Conservation (phyloP, 1,140 invertebrate species). For the Tetraneura akinire region DNA sequence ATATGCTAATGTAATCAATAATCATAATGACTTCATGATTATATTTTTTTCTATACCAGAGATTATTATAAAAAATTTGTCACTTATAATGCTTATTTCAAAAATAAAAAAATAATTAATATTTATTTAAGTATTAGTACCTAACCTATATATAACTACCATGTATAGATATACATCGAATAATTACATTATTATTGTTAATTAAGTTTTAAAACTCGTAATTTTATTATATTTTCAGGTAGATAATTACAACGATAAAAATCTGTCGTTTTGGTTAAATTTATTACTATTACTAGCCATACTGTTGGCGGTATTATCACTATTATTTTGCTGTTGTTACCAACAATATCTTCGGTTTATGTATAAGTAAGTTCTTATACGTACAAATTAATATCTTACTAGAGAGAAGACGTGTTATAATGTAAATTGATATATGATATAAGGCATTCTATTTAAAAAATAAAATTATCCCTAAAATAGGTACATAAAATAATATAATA, state of each 20-base stretch:
- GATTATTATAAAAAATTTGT: neutral
- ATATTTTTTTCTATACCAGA: neutral
- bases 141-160: too few species aligned
- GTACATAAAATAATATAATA: too few species aligned
- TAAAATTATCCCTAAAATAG: too few species aligned
- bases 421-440: too few species aligned
- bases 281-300: slow-evolving; percentile 37
- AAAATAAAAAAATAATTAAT: neutral
- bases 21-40: too few species aligned
- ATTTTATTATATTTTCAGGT: slow-evolving; percentile 52
- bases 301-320: slow-evolving; percentile 17
- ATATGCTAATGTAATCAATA: neutral
- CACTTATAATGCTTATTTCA: neutral
- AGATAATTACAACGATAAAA: slow-evolving; percentile 17
- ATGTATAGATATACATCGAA: too few species aligned
- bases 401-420: too few species aligned
- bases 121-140: too few species aligned
- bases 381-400: too few species aligned
- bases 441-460: too few species aligned
- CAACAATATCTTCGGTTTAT: slow-evolving; percentile 22
- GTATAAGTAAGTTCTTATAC: slow-evolving; percentile 8
- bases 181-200: neutral
- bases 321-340: slow-evolving; percentile 41
- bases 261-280: slow-evolving; percentile 39
- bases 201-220: neutral